Evolutionary conservation across 2,888 invertebrate genomes (phyloP).

Genomic region (Xylophagus ater): DNA sequence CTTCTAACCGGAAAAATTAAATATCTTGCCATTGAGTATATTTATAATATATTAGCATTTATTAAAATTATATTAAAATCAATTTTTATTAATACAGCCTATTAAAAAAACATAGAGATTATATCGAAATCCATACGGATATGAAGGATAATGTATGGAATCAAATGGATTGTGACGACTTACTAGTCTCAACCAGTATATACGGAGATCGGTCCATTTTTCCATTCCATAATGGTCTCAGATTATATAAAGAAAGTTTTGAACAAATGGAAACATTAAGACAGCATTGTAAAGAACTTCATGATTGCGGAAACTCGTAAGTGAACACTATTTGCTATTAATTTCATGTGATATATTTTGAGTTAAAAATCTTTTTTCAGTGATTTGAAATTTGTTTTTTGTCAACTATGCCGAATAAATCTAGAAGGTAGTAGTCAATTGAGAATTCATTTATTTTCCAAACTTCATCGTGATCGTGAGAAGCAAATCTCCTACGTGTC

Average conservation of each 20-base stretch:
- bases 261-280: constrained; percentile 30
- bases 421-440: constrained; percentile 35
- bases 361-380: constrained; percentile 21
- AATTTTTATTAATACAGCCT: constrained; percentile 29
- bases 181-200: constrained; percentile 27
- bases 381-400: constrained; percentile 22
- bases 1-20: constrained; percentile 41
- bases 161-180: constrained; percentile 29
- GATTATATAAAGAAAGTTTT: constrained; percentile 35
- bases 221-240: constrained; percentile 43
- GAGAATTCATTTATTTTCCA: constrained; percentile 40
- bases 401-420: constrained; percentile 29
- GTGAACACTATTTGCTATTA: constrained; percentile 34
- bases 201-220: constrained; percentile 38
- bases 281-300: constrained; percentile 40
- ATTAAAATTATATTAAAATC: background rate
- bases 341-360: background rate
- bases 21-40: constrained; percentile 39
- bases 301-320: no score
- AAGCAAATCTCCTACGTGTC: no score
- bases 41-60: no score
- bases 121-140: constrained; percentile 31
- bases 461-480: constrained; percentile 37
- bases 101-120: constrained; percentile 37
- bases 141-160: constrained; percentile 33